Evolutionary conservation across 2,888 invertebrate genomes (phyloP).

Genomic region (Neoaliturus tenellus): DNA sequence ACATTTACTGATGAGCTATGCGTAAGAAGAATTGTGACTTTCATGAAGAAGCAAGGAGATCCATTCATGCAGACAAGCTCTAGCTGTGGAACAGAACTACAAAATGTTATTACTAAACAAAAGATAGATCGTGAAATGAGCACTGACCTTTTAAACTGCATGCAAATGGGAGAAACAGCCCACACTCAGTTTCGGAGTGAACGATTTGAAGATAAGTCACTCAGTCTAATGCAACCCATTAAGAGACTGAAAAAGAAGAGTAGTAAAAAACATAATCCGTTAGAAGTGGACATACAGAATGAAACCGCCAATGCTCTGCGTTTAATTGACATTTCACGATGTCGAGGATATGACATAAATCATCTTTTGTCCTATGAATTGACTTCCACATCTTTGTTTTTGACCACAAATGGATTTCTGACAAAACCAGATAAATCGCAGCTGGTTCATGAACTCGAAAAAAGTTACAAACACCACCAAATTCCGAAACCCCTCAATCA

Average conservation of each 20-base stretch:
- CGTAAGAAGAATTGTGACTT: no score
- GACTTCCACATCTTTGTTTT: no score
- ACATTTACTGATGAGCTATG: conserved; percentile 4
- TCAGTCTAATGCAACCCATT: no score
- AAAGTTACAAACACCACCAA: no score
- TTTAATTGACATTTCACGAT: conserved; percentile 2
- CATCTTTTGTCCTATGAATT: background rate
- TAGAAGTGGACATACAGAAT: background rate
- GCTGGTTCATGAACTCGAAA: no score
- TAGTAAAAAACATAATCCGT: background rate
- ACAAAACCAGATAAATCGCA: no score
- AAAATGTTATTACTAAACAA: background rate
- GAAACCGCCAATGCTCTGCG: background rate
- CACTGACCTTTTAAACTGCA: no score
- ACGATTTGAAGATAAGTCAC: conserved; percentile 7
- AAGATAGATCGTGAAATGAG: background rate
- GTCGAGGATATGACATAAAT: conserved; percentile 21
- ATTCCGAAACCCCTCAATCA: no score
- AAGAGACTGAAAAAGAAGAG: background rate
- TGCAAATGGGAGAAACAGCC: no score
- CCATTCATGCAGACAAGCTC: background rate
- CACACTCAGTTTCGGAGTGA: background rate
- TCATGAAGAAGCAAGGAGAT: conserved; percentile 9
- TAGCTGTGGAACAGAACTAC: no score
- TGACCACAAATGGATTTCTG: no score